Base-by-base conservation (phyloP, 2,888 invertebrate genomes). In the Heteromyza rotundicornis region DNA sequence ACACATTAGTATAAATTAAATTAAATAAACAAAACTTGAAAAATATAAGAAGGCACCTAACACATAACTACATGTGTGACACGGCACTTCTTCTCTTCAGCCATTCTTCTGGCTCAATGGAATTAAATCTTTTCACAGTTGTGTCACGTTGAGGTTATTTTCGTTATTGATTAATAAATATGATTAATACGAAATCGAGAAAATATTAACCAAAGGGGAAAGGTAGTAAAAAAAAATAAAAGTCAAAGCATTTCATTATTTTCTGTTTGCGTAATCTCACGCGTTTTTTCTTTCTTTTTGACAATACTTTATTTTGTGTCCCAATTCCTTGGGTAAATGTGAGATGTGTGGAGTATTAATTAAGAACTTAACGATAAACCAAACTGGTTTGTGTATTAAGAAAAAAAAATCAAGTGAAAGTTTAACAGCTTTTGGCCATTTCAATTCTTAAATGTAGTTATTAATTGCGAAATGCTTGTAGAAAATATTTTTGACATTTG, bases 111-210 rank as follows among this genome's bases (percentile, higher is more conserved):
- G 5, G 32, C 32, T 12, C 32, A 32, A 5, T 32, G 5, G 12
- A 8, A 12, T 40, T n/a, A 10, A 40, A 40, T 40, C 8, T n/a
- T n/a, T 40, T 7, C 16, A 7, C 40, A n/a, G 16, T 40, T 40
- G 5, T 40, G 14, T 40, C 40, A n/a, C 40, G 40, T 40, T 40
- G 14, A 10, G 5, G 40, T 40, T 40, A 14, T 40, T 40, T 7
- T 40, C n/a, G 40, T n/a, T 27, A 27, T 27, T 27, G 40, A 40
- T 40, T 40, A 40, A 40, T n/a, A n/a, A n/a, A n/a, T 40, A 40
- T 40, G 14, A 40, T 40, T 40, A n/a, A n/a, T n/a, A n/a, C n/a
- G n/a, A n/a, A n/a, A n/a, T n/a, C n/a, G n/a, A n/a, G n/a, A n/a
- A n/a, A n/a, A n/a, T n/a, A n/a, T n/a, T n/a, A n/a, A n/a, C n/a